phyloP scores from a whole-genome alignment of 1,140 invertebrate species.

The Cardiocondyla obscurior region DNA sequence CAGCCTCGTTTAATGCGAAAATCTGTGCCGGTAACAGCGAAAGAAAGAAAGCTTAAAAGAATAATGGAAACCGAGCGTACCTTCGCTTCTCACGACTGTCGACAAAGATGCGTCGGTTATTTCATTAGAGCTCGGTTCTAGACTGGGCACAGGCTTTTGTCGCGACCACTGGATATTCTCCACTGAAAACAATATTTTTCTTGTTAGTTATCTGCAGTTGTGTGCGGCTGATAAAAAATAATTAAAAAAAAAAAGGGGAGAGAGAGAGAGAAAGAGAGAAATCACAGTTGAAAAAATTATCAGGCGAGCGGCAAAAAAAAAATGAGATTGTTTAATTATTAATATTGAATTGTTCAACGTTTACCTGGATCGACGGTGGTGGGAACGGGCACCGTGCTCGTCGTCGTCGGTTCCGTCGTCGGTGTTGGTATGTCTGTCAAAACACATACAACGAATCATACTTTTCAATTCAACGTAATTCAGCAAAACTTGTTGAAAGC shows the following conservation, averaged over 20 bases:
- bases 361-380: constrained; percentile 63
- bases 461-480: not conserved
- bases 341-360: not conserved
- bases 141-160: constrained; percentile 64
- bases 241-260: too few relatives aligned
- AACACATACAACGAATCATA: not conserved
- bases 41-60: constrained; percentile 4
- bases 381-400: constrained; percentile 55
- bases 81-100: constrained; percentile 59
- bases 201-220: constrained; percentile 7
- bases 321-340: not conserved
- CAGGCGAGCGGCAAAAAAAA: not conserved
- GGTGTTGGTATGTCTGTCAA: constrained; percentile 69
- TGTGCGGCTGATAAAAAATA: not conserved
- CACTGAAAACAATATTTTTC: constrained; percentile 60
- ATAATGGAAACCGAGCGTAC: constrained; percentile 56
- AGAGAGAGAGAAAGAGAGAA: too few relatives aligned
- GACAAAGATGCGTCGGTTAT: constrained; percentile 64
- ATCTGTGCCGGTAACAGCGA: not conserved
- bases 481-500: not conserved
- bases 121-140: constrained; percentile 54
- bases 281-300: too few relatives aligned
- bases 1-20: constrained; percentile 25
- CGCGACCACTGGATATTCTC: constrained; percentile 68
- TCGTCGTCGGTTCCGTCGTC: constrained; percentile 62